Percentiles rank a stretch among this genome's conserved stretches.
Evolutionary conservation across 2,888 invertebrate genomes (phyloP).

Genomic region (Salpingus planirostris): DNA sequence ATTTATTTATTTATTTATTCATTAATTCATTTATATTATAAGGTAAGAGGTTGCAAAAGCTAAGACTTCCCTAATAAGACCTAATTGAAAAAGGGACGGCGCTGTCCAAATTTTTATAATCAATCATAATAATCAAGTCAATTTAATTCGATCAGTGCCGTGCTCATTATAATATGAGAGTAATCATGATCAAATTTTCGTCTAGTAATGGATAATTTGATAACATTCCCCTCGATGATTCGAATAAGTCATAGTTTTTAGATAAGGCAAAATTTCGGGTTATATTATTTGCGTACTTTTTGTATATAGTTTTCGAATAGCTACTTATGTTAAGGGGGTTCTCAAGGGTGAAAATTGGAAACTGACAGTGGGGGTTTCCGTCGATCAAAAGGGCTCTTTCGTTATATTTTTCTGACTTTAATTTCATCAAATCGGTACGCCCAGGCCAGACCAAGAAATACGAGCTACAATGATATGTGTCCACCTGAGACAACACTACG

Average conservation of each 20-base stretch:
- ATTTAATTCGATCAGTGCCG: too few species aligned
- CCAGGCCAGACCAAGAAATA: slow-evolving; percentile 11
- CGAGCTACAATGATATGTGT: slow-evolving; percentile 16
- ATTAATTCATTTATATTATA: slow-evolving; percentile 4
- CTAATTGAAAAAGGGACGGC: too few species aligned
- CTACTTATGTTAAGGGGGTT: background rate
- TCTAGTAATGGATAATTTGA: background rate
- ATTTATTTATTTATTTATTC: slow-evolving; percentile 14
- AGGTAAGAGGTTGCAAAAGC: slow-evolving; percentile 14
- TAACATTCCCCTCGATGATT: background rate
- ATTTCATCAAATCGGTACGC: too few species aligned
- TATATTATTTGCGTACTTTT: background rate
- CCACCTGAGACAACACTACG: slow-evolving; percentile 6
- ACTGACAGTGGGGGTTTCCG: background rate
- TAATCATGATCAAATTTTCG: too few species aligned
- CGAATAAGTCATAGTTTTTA: background rate
- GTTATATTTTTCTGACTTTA: too few species aligned
- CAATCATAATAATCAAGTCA: too few species aligned
- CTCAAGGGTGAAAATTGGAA: background rate
- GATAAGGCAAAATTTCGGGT: background rate
- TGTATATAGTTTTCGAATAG: background rate
- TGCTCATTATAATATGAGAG: too few species aligned
- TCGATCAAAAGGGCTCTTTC: too few species aligned
- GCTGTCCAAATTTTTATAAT: too few species aligned
- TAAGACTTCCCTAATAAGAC: too few species aligned